phyloP scores from a whole-genome alignment of 2,797 vertebrate genomes.

The Bufotes viridis region DNA sequence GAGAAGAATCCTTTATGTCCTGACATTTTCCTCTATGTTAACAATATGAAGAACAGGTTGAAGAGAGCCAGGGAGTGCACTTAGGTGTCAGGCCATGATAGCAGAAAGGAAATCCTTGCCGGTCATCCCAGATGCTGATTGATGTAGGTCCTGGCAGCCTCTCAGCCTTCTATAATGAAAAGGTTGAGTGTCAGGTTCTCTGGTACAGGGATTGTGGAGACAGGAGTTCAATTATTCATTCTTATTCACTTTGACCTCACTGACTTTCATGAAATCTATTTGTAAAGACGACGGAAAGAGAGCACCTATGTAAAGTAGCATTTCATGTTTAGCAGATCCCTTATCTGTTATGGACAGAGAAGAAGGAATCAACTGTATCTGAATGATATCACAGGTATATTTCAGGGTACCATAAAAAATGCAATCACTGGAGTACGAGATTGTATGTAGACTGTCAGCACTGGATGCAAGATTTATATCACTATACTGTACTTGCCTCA shows the following conservation, averaged over 20 bases:
- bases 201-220: conserved; percentile 7
- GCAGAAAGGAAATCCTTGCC: conserved; percentile 17
- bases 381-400: neutral
- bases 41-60: neutral
- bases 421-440: neutral
- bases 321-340: no score
- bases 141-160: conserved; percentile 25
- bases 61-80: neutral
- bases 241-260: conserved; percentile 46
- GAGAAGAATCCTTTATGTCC: neutral
- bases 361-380: neutral
- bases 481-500: neutral
- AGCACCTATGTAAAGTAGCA: neutral
- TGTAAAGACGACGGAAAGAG: neutral
- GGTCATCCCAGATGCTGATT: conserved; percentile 17
- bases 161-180: conserved; percentile 24
- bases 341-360: neutral
- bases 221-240: conserved; percentile 55
- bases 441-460: neutral
- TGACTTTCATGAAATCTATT: conserved; percentile 24
- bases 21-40: neutral
- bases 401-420: no score
- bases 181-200: conserved; percentile 53
- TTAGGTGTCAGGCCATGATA: neutral
- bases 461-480: neutral